These are phyloP conservation scores for Glomeris maerens DNA, from an alignment of 1,140 invertebrate species.

Conservation along the genomic window DNA sequence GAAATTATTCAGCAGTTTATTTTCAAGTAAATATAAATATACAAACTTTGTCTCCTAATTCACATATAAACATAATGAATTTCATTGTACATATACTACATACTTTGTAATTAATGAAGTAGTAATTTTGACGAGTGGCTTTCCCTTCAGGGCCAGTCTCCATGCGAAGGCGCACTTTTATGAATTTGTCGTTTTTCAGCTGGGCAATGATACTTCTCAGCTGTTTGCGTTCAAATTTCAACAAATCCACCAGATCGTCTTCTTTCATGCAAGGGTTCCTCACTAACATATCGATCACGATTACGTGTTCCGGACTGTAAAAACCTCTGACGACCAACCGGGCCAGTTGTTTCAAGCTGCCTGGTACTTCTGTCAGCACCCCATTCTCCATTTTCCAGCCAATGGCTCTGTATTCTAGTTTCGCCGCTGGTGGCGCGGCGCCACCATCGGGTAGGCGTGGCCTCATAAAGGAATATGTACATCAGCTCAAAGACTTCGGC, in stretches of 20 bases:
- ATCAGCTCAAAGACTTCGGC: no score
- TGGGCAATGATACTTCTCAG: slow-evolving; percentile 68
- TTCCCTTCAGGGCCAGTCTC: slow-evolving; percentile 91
- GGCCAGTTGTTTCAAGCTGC: slow-evolving; percentile 76
- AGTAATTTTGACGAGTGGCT: slow-evolving; percentile 92
- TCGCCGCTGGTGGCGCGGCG: no score
- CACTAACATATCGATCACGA: slow-evolving; percentile 89
- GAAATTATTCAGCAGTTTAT: no score
- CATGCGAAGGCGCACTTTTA: slow-evolving; percentile 82
- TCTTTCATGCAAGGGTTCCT: slow-evolving; percentile 94
- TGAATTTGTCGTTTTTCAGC: slow-evolving; percentile 82
- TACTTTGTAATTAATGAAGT: slow-evolving; percentile 91
- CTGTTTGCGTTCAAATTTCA: slow-evolving; percentile 92
- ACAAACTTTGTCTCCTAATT: not conserved
- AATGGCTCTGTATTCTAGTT: no score
- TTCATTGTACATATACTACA: not conserved
- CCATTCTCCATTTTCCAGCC: not conserved
- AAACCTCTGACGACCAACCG: slow-evolving; percentile 80
- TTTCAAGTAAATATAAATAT: no score
- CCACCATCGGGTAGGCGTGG: no score
- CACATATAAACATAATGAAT: not conserved
- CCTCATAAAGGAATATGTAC: no score
- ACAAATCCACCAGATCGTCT: slow-evolving; percentile 82
- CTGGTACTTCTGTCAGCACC: slow-evolving; percentile 63
- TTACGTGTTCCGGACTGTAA: slow-evolving; percentile 79